Evolutionary conservation across 2,797 vertebrate genomes (phyloP).

Genomic region (Dipus sagitta): DNA sequence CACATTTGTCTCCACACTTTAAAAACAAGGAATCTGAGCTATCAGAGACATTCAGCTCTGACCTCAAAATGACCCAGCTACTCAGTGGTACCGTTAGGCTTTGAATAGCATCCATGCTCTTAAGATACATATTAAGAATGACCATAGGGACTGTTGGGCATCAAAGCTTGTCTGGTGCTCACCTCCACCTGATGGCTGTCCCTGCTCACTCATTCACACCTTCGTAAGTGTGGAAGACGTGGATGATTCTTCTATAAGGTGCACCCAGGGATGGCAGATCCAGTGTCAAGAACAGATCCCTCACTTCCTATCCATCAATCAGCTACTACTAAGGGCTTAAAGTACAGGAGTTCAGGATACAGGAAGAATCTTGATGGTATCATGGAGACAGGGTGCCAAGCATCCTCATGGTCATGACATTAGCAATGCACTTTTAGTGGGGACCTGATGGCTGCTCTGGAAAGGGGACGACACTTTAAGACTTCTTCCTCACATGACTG

Average conservation of each 20-base stretch:
- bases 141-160: not conserved
- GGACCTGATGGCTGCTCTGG: not conserved
- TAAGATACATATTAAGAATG: not conserved
- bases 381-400: not conserved
- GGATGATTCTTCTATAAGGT: not conserved
- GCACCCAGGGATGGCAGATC: not conserved
- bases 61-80: not conserved
- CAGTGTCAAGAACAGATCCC: not conserved
- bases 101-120: not conserved
- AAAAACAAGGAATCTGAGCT: not conserved
- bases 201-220: not conserved
- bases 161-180: not conserved
- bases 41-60: not conserved
- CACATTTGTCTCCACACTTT: not conserved
- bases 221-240: not conserved
- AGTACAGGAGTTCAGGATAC: not conserved
- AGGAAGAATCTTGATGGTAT: not conserved
- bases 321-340: not conserved
- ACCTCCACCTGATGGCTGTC: not conserved
- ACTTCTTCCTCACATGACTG: not conserved
- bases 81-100: not conserved
- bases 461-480: not conserved
- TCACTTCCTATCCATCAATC: not conserved
- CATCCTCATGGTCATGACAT: fast-evolving
- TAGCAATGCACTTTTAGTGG: not conserved